Percentiles rank a stretch among this genome's conserved stretches.
Evolutionary conservation across 2,888 invertebrate species (phyloP).

Genomic region (Napeogenes inachia): DNA sequence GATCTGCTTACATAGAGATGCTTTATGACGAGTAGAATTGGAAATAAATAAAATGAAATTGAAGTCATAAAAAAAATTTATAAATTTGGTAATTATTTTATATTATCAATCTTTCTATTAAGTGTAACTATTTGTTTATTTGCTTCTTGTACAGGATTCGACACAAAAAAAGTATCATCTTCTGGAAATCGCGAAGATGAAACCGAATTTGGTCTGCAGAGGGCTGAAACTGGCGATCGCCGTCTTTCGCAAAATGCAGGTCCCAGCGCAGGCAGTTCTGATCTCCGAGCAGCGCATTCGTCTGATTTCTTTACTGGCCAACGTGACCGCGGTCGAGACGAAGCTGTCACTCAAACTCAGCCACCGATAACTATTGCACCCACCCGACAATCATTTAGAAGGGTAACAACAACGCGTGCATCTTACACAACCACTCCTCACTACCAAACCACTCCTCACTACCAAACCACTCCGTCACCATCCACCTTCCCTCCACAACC

Average conservation of each 20-base stretch:
- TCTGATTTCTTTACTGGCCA: conserved; percentile 84
- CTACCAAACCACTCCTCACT: conserved; percentile 36
- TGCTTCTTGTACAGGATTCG: conserved; percentile 67
- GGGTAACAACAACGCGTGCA: conserved; percentile 64
- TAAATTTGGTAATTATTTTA: background rate
- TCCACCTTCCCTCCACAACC: conserved; percentile 37
- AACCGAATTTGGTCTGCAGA: conserved; percentile 83
- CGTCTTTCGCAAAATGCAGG: conserved; percentile 55
- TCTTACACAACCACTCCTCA: conserved; percentile 49
- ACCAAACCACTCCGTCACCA: conserved; percentile 37
- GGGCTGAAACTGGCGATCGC: conserved; percentile 81
- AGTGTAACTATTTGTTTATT: background rate
- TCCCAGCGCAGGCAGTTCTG: conserved; percentile 65
- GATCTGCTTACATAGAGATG: conserved; percentile 1
- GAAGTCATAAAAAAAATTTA: background rate
- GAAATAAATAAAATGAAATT: background rate
- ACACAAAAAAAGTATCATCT: conserved; percentile 79
- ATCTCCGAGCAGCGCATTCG: conserved; percentile 84
- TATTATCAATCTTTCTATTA: background rate
- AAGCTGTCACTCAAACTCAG: conserved; percentile 38
- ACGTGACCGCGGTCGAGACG: conserved; percentile 68
- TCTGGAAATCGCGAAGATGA: conserved; percentile 79
- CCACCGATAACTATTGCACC: conserved; percentile 36
- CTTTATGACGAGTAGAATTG: conserved; percentile 7
- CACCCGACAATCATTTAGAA: conserved; percentile 51